phyloP scores from a whole-genome alignment of 2,888 invertebrate species.

The Andrena trimmerana region DNA sequence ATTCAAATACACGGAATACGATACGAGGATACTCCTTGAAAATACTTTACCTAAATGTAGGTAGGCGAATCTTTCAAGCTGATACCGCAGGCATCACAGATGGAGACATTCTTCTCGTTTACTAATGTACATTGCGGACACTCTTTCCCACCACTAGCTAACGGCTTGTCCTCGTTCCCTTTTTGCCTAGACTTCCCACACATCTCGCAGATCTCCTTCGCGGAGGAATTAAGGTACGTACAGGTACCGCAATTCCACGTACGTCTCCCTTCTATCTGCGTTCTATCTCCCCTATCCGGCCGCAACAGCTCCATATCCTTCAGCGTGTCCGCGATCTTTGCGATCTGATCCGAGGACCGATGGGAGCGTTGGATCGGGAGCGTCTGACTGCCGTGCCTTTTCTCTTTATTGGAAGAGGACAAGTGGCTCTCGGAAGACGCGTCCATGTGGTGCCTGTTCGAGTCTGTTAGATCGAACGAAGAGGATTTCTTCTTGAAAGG shows the following conservation, averaged over 20 bases:
- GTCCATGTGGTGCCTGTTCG: conserved; percentile 59
- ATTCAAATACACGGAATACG: conserved; percentile 24
- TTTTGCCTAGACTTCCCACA: conserved; percentile 89
- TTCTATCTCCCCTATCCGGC: conserved; percentile 81
- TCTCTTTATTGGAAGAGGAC: conserved; percentile 54
- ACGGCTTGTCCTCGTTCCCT: conserved; percentile 88
- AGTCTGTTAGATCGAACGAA: conserved; percentile 72
- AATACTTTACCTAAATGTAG: conserved; percentile 86
- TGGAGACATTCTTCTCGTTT: conserved; percentile 88
- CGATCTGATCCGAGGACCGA: conserved; percentile 65
- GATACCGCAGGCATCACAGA: conserved; percentile 90
- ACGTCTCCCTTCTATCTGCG: conserved; percentile 77
- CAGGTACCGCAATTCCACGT: conserved; percentile 91
- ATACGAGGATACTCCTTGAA: neutral
- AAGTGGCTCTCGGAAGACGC: conserved; percentile 36
- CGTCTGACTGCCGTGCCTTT: conserved; percentile 73
- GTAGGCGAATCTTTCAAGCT: conserved; percentile 91
- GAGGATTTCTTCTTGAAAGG: conserved; percentile 72
- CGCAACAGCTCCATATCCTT: conserved; percentile 85
- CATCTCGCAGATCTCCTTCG: conserved; percentile 90
- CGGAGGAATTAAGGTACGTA: conserved; percentile 88
- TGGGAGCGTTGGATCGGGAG: conserved; percentile 70
- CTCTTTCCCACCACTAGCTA: conserved; percentile 91
- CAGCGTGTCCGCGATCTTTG: conserved; percentile 66
- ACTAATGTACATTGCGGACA: conserved; percentile 92